Base-by-base conservation (phyloP, 1,140 invertebrate genomes). In the Drosophila hydei region DNA sequence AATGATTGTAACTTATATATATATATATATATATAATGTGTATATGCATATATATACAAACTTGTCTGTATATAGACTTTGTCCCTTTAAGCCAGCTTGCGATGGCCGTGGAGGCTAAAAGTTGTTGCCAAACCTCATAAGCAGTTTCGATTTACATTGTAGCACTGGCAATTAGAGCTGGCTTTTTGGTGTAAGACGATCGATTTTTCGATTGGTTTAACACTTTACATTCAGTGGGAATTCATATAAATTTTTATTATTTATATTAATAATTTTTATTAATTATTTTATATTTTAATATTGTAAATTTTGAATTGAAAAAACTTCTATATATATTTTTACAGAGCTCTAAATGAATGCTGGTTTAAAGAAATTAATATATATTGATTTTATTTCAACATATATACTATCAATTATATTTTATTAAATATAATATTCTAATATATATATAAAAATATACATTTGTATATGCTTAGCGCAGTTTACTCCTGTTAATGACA, bases 141-240 rank as follows among this genome's bases (percentile, higher is more conserved):
- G 77, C 36, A 65, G 78, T 73, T 81, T 77, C 78, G 65, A 81
- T 77, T 81, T 62, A 70, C 74, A 67, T 72, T 65, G 68, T 54
- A 47, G n/a, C 8, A 12, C 19, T 14, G 18, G 19, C 27, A 47
- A 38, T 62, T 42, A 23, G 25, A 7, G 65, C 76, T 76, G 77
- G 51, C n/a, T 48, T 2, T 9, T 21, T 0, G n/a, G 11, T 7
- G 0, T 12, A 11, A 6, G 18, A 7, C 21, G 56, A 77, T 56
- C 52, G 51, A 56, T 5, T 16, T 4, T 16, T 27, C 4, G 43
- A 42, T 19, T n/a, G n/a, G n/a, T n/a, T n/a, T n/a, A n/a, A n/a
- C n/a, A n/a, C n/a, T n/a, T n/a, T n/a, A n/a, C n/a, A n/a, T n/a
- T n/a, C n/a, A n/a, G n/a, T n/a, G n/a, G n/a, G n/a, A n/a, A n/a